phyloP scores from a whole-genome alignment of 2,888 invertebrate genomes.

The Agrypnus murinus region DNA sequence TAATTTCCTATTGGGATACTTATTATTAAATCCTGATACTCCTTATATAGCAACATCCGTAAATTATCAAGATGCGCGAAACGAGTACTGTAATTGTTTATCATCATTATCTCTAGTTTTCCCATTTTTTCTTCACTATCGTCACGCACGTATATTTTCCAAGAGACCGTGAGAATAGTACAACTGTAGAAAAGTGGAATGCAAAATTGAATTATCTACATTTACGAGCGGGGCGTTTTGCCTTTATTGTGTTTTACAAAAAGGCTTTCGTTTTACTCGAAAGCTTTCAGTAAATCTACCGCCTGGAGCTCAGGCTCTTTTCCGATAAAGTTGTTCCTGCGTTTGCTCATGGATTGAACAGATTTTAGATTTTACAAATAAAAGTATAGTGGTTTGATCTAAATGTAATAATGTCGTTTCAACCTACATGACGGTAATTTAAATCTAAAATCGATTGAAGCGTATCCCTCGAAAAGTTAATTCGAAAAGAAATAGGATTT shows the following conservation, averaged over 20 bases:
- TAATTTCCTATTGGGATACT: neutral
- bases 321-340: conserved; percentile 34
- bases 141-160: conserved; percentile 13
- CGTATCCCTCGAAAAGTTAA: too few relatives aligned
- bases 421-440: conserved; percentile 1
- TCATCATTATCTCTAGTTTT: too few relatives aligned
- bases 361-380: conserved; percentile 34
- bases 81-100: too few relatives aligned
- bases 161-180: conserved; percentile 16
- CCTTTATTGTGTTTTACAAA: conserved; percentile 41
- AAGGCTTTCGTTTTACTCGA: conserved; percentile 38
- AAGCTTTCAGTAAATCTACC: conserved; percentile 41
- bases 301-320: conserved; percentile 32
- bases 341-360: conserved; percentile 32
- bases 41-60: too few relatives aligned
- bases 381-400: conserved; percentile 25
- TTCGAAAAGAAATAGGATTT: too few relatives aligned
- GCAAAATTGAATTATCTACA: conserved; percentile 40
- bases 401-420: conserved; percentile 14
- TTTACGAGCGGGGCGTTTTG: conserved; percentile 34
- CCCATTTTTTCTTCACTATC: conserved; percentile 13
- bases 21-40: too few relatives aligned
- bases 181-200: conserved; percentile 30
- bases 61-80: too few relatives aligned
- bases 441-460: neutral